A percentile compares a stretch with the other conserved stretches of the same genome.
Evolutionary conservation across 2,113 vertebrate species (phyloP).

Genomic region (Sciurus niger): DNA sequence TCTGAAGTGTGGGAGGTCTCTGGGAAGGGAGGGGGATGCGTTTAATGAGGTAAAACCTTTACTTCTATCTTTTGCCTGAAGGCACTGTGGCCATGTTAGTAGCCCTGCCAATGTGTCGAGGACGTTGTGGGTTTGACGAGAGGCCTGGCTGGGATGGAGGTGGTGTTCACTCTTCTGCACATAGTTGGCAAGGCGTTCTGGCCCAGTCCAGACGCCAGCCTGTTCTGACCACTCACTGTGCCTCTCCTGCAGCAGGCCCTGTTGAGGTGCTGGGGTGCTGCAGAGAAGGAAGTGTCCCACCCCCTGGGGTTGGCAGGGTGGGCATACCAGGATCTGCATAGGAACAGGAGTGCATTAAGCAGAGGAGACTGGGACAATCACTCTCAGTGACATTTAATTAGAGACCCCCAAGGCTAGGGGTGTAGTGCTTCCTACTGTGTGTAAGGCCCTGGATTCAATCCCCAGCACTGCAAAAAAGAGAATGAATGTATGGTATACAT

Average conservation of each 20-base stretch:
- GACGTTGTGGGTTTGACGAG: background rate
- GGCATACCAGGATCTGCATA: background rate
- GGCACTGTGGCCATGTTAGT: rapidly evolving
- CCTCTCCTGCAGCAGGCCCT: background rate
- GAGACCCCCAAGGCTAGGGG: background rate
- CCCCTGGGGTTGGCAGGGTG: too few species aligned
- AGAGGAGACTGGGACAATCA: background rate
- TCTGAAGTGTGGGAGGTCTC: background rate
- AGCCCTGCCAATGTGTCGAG: background rate
- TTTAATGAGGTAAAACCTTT: background rate
- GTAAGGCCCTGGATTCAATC: background rate
- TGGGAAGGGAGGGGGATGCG: too few species aligned
- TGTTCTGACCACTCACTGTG: background rate
- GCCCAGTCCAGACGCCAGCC: background rate
- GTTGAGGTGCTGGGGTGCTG: background rate
- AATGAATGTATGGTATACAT: too few species aligned
- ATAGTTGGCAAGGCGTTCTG: background rate
- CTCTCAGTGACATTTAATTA: background rate
- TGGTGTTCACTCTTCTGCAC: background rate
- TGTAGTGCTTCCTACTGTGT: background rate
- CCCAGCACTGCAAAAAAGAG: background rate
- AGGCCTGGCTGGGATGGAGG: background rate
- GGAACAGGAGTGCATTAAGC: background rate
- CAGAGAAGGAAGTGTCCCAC: background rate
- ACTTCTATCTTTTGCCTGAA: background rate